Conservation (phyloP, 2,888 invertebrate genomes). For the Corythucha ciliata region DNA sequence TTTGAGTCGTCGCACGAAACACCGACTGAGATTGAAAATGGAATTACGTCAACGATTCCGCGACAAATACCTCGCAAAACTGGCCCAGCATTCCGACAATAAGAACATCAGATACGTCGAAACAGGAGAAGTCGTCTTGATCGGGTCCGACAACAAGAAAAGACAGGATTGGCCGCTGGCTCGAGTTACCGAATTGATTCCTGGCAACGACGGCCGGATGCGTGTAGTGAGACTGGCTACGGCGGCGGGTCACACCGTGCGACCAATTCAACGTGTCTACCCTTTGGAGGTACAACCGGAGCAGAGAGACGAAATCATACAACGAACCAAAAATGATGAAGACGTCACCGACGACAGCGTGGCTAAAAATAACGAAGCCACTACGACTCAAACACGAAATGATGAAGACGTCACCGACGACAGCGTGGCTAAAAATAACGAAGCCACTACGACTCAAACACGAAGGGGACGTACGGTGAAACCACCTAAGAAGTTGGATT, state of each 20-base stretch:
- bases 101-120: no score
- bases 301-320: no score
- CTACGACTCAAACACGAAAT: no score
- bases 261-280: slow-evolving; percentile 13
- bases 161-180: slow-evolving; percentile 24
- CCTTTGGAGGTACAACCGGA: slow-evolving; percentile 15
- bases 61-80: slow-evolving; percentile 8
- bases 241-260: slow-evolving; percentile 3
- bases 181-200: not conserved
- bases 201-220: slow-evolving; percentile 7
- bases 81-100: no score
- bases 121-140: slow-evolving; percentile 18
- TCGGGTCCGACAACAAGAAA: slow-evolving; percentile 15
- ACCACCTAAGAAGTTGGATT: no score
- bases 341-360: no score
- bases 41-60: slow-evolving; percentile 12
- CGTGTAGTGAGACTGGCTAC: slow-evolving; percentile 11
- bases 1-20: slow-evolving; percentile 11
- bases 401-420: no score
- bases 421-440: no score
- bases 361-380: no score
- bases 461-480: no score
- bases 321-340: no score
- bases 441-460: no score
- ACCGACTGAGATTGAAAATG: slow-evolving; percentile 6